Percentiles rank a stretch among this genome's conserved stretches.
phyloP scores from a whole-genome alignment of 2,888 invertebrate genomes.

The Idaea dimidiata region DNA sequence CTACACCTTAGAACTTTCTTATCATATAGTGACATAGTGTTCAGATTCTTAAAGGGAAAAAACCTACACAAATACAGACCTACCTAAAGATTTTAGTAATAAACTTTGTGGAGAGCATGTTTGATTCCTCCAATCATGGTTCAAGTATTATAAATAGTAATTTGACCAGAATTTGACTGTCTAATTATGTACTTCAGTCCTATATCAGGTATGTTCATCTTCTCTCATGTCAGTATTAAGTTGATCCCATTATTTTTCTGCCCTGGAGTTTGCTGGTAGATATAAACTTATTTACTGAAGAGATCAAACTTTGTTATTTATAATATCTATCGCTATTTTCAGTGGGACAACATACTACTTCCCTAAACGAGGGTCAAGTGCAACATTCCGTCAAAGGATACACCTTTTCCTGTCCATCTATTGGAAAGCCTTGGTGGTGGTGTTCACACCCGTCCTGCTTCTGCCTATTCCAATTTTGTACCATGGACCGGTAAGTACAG shows the following conservation, averaged over 20 bases:
- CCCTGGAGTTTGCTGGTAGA: too few relatives aligned
- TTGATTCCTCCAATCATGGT: neutral
- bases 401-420: slow-evolving; percentile 82
- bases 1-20: too few relatives aligned
- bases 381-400: slow-evolving; percentile 59
- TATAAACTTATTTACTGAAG: too few relatives aligned
- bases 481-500: slow-evolving; percentile 71
- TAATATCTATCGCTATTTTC: slow-evolving; percentile 38
- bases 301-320: too few relatives aligned
- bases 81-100: neutral
- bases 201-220: too few relatives aligned
- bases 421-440: slow-evolving; percentile 87
- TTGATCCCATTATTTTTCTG: too few relatives aligned
- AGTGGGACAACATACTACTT: slow-evolving; percentile 73
- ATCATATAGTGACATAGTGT: too few relatives aligned
- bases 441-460: slow-evolving; percentile 85
- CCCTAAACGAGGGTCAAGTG: slow-evolving; percentile 59
- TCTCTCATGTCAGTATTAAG: too few relatives aligned
- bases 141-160: neutral
- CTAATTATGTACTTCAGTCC: too few relatives aligned
- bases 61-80: too few relatives aligned
- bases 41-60: too few relatives aligned
- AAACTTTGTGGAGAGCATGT: neutral
- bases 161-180: too few relatives aligned
- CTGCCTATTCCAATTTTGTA: slow-evolving; percentile 84